A percentile compares a stretch with the other conserved stretches of the same genome.
phyloP scores from a whole-genome alignment of 2,797 vertebrate genomes.

The Takifugu ocellatus region DNA sequence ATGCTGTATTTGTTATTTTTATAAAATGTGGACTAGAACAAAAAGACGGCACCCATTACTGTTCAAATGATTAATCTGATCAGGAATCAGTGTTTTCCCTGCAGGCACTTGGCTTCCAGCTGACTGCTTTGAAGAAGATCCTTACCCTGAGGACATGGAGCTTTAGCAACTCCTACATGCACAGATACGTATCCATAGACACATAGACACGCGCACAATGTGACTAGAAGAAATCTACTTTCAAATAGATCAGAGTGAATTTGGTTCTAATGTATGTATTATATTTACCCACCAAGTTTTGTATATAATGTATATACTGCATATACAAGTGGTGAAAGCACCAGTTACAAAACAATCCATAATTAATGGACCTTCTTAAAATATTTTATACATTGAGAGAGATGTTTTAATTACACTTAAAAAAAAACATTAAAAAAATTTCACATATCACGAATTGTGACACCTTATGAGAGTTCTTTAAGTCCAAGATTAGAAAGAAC shows the following conservation, averaged over 20 bases:
- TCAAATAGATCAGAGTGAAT: not conserved
- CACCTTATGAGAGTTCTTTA: not conserved
- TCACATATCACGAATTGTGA: not conserved
- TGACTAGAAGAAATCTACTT: not conserved
- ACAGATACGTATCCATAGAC: constrained; percentile 35
- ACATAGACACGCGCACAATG: constrained; percentile 1
- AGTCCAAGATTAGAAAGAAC: not conserved
- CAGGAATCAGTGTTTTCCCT: constrained; percentile 70
- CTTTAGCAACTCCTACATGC: constrained; percentile 70
- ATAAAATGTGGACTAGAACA: constrained; percentile 52
- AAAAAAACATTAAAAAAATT: not conserved
- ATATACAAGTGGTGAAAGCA: not conserved
- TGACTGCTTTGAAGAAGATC: constrained; percentile 80
- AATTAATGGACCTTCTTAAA: not conserved
- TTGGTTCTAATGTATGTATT: not conserved
- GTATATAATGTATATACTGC: too few species aligned
- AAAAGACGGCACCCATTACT: constrained; percentile 57
- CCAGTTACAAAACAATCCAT: too few species aligned
- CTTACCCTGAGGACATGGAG: constrained; percentile 72
- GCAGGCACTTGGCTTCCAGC: constrained; percentile 66
- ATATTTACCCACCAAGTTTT: not conserved
- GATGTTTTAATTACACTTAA: too few species aligned
- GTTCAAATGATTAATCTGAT: constrained; percentile 73
- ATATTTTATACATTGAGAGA: not conserved
- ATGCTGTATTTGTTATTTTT: constrained; percentile 44